These are phyloP conservation scores for Xylocopa sonorina DNA, from an alignment of 1,140 invertebrate genomes.

Conservation along the genomic window DNA sequence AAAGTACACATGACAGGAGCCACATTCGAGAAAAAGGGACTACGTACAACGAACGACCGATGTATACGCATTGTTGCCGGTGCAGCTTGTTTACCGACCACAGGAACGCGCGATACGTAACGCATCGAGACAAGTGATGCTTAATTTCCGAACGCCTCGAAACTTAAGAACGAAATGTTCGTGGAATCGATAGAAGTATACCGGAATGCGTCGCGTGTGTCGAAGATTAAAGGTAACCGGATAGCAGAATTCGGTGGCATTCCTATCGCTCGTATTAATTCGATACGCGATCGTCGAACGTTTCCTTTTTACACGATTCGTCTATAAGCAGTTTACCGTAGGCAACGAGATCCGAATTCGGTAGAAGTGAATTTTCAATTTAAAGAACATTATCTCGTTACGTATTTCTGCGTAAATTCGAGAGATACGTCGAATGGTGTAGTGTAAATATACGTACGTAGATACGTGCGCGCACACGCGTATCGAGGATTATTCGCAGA, in stretches of 20 bases:
- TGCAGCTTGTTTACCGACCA: conserved; percentile 27
- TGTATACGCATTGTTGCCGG: background rate
- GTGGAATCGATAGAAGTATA: background rate
- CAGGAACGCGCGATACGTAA: background rate
- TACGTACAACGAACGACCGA: conserved; percentile 3
- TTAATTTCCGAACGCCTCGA: background rate
- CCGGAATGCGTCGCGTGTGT: too few species aligned
- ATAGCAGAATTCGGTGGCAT: background rate
- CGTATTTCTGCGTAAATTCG: conserved; percentile 2
- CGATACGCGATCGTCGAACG: too few species aligned
- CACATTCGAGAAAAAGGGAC: conserved; percentile 49
- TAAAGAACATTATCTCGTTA: conserved; percentile 30
- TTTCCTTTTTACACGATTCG: background rate
- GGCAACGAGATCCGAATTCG: background rate
- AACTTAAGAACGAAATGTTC: too few species aligned
- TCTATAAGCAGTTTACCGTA: background rate
- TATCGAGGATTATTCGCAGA: conserved; percentile 51
- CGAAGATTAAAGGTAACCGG: too few species aligned
- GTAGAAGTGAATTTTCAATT: conserved; percentile 24
- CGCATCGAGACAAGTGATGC: conserved; percentile 4
- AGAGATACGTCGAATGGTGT: background rate
- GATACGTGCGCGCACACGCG: background rate
- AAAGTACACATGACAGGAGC: conserved; percentile 33
- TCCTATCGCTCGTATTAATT: too few species aligned
- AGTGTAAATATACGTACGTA: background rate